A percentile compares a stretch with the other conserved stretches of the same genome.
phyloP scores from a whole-genome alignment of 2,797 vertebrate species.

The Craterocephalus amniculus region DNA sequence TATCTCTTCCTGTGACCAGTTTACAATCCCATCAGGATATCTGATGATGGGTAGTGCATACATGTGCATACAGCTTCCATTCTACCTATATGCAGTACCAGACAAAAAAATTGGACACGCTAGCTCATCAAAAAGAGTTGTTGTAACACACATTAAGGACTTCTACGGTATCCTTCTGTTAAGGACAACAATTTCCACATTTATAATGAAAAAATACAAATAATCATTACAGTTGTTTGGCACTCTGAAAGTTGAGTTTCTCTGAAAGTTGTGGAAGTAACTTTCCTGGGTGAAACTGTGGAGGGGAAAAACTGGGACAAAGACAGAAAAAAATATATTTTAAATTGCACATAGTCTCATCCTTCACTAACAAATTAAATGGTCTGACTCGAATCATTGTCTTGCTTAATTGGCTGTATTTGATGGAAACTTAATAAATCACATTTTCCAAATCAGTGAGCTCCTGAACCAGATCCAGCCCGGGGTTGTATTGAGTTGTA shows the following conservation, averaged over 20 bases:
- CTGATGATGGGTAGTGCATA: neutral
- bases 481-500: constrained; percentile 13
- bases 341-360: constrained; percentile 10
- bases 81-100: neutral
- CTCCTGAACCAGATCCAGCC: constrained; percentile 21
- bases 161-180: too few species aligned
- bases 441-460: constrained; percentile 17
- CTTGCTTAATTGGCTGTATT: constrained; percentile 10
- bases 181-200: neutral
- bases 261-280: neutral
- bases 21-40: neutral
- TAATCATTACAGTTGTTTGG: neutral
- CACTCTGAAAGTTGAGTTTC: neutral
- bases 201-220: neutral
- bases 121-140: neutral
- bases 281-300: too few species aligned
- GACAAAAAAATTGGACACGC: neutral
- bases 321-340: neutral
- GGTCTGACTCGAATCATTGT: constrained; percentile 7
- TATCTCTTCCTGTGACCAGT: neutral
- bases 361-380: constrained; percentile 3
- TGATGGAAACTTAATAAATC: constrained; percentile 27
- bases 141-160: too few species aligned
- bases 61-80: neutral
- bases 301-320: neutral